A percentile compares a stretch with the other conserved stretches of the same genome.
Evolutionary conservation across 2,113 vertebrate species (phyloP).

Genomic region (Syngnathus scovelli): DNA sequence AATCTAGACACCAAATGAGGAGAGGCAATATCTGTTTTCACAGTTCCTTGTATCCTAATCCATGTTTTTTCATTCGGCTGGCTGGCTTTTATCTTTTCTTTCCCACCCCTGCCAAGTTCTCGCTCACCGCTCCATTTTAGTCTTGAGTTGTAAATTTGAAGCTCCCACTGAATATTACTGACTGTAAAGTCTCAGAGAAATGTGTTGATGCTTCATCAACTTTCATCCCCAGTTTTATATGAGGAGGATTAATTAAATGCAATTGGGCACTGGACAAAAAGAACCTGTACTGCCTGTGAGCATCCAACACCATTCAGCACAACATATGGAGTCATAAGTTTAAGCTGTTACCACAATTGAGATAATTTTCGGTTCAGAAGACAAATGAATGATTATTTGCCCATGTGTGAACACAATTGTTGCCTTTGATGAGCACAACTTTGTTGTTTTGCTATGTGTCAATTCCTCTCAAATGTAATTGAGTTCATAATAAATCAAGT

Average conservation of each 20-base stretch:
- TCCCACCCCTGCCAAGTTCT: neutral
- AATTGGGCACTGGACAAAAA: conserved; percentile 33
- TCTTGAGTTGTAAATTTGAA: conserved; percentile 18
- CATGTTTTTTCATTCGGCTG: conserved; percentile 3
- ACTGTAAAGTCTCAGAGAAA: conserved; percentile 37
- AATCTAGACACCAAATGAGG: neutral
- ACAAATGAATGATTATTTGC: neutral
- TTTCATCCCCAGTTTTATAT: conserved; percentile 52
- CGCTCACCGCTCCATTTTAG: conserved; percentile 24
- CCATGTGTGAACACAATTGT: neutral
- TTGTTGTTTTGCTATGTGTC: neutral
- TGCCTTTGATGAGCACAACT: neutral
- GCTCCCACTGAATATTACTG: conserved; percentile 32
- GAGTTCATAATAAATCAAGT: neutral
- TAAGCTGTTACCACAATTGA: neutral
- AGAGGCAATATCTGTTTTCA: neutral
- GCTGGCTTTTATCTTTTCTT: conserved; percentile 2
- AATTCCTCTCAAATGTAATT: neutral
- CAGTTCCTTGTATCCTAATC: conserved; percentile 1
- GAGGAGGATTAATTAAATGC: conserved; percentile 62
- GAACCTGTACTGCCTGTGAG: conserved; percentile 29
- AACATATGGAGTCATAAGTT: neutral
- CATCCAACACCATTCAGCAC: conserved; percentile 12
- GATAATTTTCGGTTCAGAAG: neutral
- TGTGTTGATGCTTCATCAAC: conserved; percentile 42